Evolutionary conservation across 2,888 invertebrate species (phyloP).

Genomic region (Patella pellucida): DNA sequence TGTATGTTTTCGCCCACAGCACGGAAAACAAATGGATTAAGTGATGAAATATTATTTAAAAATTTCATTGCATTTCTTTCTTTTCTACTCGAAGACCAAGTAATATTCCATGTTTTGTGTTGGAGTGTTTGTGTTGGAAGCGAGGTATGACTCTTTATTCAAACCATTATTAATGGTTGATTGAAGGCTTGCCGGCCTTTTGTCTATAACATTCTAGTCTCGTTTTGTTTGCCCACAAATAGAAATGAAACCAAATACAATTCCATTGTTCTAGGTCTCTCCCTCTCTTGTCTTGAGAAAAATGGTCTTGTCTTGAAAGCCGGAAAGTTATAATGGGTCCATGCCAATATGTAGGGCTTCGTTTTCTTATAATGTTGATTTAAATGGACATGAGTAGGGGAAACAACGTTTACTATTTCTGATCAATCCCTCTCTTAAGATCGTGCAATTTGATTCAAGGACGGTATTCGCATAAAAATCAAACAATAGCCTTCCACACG

Average conservation of each 20-base stretch:
- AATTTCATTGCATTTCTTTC: background rate
- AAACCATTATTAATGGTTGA: background rate
- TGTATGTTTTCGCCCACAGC: no score
- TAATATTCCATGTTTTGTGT: slow-evolving; percentile 22
- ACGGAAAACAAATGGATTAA: background rate
- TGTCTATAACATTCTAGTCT: background rate
- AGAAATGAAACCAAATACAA: slow-evolving; percentile 24
- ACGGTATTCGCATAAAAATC: slow-evolving; percentile 21
- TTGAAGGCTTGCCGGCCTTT: background rate
- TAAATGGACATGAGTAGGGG: slow-evolving; percentile 14
- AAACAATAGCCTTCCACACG: slow-evolving; percentile 26
- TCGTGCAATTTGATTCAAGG: slow-evolving; percentile 23
- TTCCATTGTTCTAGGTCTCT: slow-evolving; percentile 22
- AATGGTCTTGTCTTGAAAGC: slow-evolving; percentile 15
- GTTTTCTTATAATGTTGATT: slow-evolving; percentile 23
- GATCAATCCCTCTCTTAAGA: slow-evolving; percentile 25
- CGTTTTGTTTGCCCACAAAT: slow-evolving; percentile 15
- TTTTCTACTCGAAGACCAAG: slow-evolving; percentile 15
- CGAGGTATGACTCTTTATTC: slow-evolving; percentile 12
- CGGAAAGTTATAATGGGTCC: slow-evolving; percentile 24
- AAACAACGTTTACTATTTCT: slow-evolving; percentile 27
- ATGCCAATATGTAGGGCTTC: slow-evolving; percentile 21
- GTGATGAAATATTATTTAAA: background rate
- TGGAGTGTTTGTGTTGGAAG: slow-evolving; percentile 20
- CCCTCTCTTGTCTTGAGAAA: slow-evolving; percentile 25